Conservation (phyloP, 2,113 vertebrate genomes). For the Otus sunia region DNA sequence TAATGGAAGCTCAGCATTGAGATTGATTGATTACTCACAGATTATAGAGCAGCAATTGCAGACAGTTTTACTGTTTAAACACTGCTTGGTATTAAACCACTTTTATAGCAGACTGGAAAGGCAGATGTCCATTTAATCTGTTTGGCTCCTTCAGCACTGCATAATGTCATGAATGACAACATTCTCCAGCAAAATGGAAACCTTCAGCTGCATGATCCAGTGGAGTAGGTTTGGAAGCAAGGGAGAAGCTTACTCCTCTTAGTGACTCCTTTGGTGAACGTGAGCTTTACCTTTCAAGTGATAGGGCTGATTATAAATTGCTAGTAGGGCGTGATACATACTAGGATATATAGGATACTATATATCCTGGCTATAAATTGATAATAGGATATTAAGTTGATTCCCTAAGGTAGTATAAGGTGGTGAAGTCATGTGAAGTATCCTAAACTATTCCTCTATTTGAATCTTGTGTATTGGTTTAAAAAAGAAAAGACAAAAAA, state of each 20-base stretch:
- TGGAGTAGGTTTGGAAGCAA: not conserved
- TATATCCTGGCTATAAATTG: not conserved
- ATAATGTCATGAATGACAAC: not conserved
- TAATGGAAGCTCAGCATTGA: not conserved
- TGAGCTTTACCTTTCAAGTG: not conserved
- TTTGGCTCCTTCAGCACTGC: not conserved
- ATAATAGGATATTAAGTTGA: not conserved
- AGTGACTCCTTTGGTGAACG: not conserved
- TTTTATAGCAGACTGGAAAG: conserved; percentile 36
- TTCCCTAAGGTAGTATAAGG: not conserved
- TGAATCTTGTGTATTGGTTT: not conserved
- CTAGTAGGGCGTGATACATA: not conserved
- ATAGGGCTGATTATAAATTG: not conserved
- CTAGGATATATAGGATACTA: not conserved
- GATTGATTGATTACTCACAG: conserved; percentile 31
- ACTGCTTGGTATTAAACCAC: conserved; percentile 40
- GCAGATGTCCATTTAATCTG: conserved; percentile 54
- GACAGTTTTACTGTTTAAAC: conserved; percentile 55
- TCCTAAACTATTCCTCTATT: not conserved
- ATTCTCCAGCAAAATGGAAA: not conserved
- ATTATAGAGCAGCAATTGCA: conserved; percentile 48
- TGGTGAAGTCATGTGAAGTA: not conserved
- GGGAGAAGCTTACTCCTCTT: not conserved
- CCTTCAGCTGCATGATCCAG: not conserved
- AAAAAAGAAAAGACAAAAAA: not conserved